These are phyloP conservation scores for Drosophila quadrilineata DNA, from an alignment of 1,140 invertebrate species.

Conservation along the genomic window DNA sequence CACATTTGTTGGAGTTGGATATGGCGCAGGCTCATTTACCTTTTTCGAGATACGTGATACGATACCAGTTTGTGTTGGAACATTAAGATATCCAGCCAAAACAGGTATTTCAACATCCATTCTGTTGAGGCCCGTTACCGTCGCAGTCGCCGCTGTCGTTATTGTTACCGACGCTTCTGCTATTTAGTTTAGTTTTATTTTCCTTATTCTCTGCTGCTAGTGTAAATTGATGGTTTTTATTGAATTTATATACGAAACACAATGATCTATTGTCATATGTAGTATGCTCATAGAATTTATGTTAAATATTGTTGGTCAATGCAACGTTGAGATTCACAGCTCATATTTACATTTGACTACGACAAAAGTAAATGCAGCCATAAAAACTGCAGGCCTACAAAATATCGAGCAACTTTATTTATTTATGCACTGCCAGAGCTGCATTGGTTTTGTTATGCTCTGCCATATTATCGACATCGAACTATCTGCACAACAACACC, in stretches of 20 bases:
- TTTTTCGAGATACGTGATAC: constrained; percentile 81
- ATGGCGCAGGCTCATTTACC: constrained; percentile 50
- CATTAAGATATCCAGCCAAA: constrained; percentile 80
- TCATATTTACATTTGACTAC: constrained; percentile 65
- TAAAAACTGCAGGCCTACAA: constrained; percentile 28
- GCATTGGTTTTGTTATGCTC: constrained; percentile 12
- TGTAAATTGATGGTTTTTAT: constrained; percentile 15
- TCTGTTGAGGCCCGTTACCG: constrained; percentile 53
- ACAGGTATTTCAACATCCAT: constrained; percentile 81
- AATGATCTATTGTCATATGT: constrained; percentile 28
- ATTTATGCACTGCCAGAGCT: constrained; percentile 56
- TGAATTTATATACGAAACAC: constrained; percentile 21
- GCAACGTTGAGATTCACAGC: constrained; percentile 44
- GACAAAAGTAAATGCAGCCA: constrained; percentile 46
- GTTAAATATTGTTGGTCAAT: constrained; percentile 29
- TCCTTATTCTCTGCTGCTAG: background rate
- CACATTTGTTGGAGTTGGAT: constrained; percentile 13
- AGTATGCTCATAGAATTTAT: constrained; percentile 19
- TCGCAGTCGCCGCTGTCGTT: constrained; percentile 24
- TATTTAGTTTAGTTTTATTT: too few species aligned
- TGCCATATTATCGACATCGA: constrained; percentile 35
- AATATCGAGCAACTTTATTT: constrained; percentile 61
- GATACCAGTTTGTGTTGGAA: constrained; percentile 81
- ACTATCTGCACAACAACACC: background rate
- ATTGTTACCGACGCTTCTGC: constrained; percentile 32